Percentiles rank a stretch among this genome's conserved stretches.
These are phyloP conservation scores for Macrosiphum euphorbiae DNA, from an alignment of 2,888 invertebrate species.

Conservation along the genomic window DNA sequence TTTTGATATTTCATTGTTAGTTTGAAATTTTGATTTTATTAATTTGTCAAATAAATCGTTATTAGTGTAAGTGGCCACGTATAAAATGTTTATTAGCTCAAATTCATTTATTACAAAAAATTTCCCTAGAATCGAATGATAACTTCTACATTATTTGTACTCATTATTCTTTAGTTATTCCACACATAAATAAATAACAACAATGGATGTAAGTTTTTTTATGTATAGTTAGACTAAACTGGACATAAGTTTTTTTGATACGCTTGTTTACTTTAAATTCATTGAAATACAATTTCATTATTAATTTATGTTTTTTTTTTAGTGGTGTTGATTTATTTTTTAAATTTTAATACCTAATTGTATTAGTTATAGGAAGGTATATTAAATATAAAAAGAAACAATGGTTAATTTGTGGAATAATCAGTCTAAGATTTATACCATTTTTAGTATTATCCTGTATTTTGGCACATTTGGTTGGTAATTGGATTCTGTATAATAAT, in stretches of 20 bases:
- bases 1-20: not conserved
- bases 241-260: not conserved
- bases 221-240: not conserved
- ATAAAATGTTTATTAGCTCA: not conserved
- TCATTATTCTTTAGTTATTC: not conserved
- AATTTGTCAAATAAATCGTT: not conserved
- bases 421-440: not conserved
- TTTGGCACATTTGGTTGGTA: not conserved
- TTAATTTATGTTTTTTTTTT: not conserved
- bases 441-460: not conserved
- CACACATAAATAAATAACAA: not conserved
- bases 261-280: not conserved
- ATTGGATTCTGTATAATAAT: not conserved
- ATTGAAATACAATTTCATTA: not conserved
- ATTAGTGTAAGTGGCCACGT: not conserved
- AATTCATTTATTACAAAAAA: not conserved
- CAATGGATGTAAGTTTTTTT: constrained; percentile 51
- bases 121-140: constrained; percentile 9
- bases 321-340: not conserved
- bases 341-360: not conserved
- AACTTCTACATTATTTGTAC: not conserved
- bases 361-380: not conserved
- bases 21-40: not conserved
- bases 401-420: not conserved
- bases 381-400: not conserved